phyloP scores from a whole-genome alignment of 1,140 invertebrate genomes.

The Coelopa frigida region DNA sequence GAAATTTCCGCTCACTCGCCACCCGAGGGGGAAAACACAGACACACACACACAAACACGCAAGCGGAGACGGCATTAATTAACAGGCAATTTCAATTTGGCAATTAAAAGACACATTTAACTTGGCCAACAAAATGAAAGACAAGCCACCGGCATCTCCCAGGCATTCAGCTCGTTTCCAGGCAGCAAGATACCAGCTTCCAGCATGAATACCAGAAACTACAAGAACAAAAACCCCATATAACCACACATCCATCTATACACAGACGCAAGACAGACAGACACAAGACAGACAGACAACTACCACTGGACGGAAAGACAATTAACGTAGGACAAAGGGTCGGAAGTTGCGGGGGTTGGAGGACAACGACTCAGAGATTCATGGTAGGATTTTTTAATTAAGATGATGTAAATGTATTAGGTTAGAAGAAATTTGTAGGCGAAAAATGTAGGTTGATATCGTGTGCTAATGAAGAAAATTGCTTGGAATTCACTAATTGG shows the following conservation, averaged over 20 bases:
- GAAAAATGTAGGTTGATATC: slow-evolving; percentile 43
- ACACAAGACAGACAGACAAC: slow-evolving; percentile 12
- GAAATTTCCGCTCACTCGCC: too few relatives aligned
- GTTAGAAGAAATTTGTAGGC: slow-evolving; percentile 40
- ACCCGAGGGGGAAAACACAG: too few relatives aligned
- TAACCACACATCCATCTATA: not conserved
- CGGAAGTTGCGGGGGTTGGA: too few relatives aligned
- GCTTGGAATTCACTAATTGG: slow-evolving; percentile 19
- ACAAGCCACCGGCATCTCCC: not conserved
- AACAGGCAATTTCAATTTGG: slow-evolving; percentile 40
- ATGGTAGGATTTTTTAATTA: slow-evolving; percentile 45
- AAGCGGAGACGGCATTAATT: slow-evolving; percentile 18
- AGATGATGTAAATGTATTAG: slow-evolving; percentile 44
- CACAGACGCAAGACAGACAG: not conserved
- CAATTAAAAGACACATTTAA: slow-evolving; percentile 33
- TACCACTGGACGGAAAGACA: too few relatives aligned
- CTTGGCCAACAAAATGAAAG: slow-evolving; percentile 11
- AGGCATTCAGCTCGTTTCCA: too few relatives aligned
- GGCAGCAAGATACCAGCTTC: too few relatives aligned
- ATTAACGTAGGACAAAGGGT: too few relatives aligned
- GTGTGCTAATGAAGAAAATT: slow-evolving; percentile 39
- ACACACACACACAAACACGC: not conserved
- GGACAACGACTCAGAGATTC: not conserved
- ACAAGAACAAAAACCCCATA: too few relatives aligned
- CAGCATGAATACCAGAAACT: too few relatives aligned